Conservation (phyloP, 2,888 invertebrate genomes). For the Mycalesis mineus region DNA sequence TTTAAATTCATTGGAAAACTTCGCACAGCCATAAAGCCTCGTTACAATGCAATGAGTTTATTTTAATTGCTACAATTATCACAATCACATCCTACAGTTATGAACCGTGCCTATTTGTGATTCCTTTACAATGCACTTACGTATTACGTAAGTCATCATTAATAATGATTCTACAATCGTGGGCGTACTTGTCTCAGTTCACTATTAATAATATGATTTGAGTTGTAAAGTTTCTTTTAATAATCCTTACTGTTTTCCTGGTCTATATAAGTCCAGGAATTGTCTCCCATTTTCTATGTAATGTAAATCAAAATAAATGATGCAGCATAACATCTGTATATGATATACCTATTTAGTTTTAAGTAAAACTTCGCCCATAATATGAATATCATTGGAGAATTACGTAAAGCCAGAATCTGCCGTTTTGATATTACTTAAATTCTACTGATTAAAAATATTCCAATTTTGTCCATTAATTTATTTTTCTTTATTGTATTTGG, state of each 20-base stretch:
- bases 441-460: too few relatives aligned
- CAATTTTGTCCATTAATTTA: too few relatives aligned
- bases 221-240: not conserved
- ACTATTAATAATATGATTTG: not conserved
- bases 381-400: too few relatives aligned
- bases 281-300: not conserved
- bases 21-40: not conserved
- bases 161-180: not conserved
- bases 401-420: too few relatives aligned
- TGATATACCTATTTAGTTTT: too few relatives aligned
- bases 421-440: too few relatives aligned
- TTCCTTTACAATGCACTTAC: not conserved
- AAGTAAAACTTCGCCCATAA: too few relatives aligned
- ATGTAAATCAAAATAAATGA: too few relatives aligned
- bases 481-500: too few relatives aligned
- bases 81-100: slow-evolving; percentile 31
- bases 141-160: not conserved
- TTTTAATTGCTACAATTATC: slow-evolving; percentile 33
- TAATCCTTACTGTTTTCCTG: not conserved
- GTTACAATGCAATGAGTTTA: slow-evolving; percentile 19
- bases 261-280: not conserved
- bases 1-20: not conserved
- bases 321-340: too few relatives aligned
- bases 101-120: slow-evolving; percentile 1
- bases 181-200: not conserved